Conservation (phyloP, 1,140 invertebrate genomes). For the Andricus grossulariae region DNA sequence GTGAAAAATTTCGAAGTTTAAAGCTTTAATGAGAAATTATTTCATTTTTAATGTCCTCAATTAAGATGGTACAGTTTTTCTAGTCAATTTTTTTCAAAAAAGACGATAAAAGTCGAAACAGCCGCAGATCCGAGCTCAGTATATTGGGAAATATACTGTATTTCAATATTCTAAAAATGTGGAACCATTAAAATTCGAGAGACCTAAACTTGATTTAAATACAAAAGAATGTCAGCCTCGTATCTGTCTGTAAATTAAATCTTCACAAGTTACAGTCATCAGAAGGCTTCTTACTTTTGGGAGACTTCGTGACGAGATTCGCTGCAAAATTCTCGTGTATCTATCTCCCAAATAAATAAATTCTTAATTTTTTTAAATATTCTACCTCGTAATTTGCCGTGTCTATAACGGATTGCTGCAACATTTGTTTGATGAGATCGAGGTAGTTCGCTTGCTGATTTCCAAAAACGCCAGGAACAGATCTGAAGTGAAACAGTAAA, state of each 20-base stretch:
- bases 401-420: slow-evolving; percentile 87
- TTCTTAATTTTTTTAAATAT: slow-evolving; percentile 28
- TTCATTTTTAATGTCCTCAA: no score
- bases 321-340: slow-evolving; percentile 64
- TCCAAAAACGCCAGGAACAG: slow-evolving; percentile 97
- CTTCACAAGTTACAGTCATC: slow-evolving; percentile 76
- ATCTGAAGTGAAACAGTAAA: slow-evolving; percentile 76
- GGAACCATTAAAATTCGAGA: no score
- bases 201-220: neutral
- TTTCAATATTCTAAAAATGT: no score
- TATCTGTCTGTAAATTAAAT: slow-evolving; percentile 75
- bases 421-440: slow-evolving; percentile 96
- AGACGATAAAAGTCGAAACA: no score
- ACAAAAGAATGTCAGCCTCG: slow-evolving; percentile 64
- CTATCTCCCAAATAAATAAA: slow-evolving; percentile 58
- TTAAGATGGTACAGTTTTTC: no score
- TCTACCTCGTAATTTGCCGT: slow-evolving; percentile 81
- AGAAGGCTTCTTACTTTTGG: slow-evolving; percentile 69
- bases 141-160: no score
- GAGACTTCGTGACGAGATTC: slow-evolving; percentile 64
- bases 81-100: no score
- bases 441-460: slow-evolving; percentile 95
- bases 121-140: no score
- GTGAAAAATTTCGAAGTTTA: no score
- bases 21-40: no score